Base-by-base conservation (phyloP, 2,797 vertebrate species). In the Amniataba percoides region DNA sequence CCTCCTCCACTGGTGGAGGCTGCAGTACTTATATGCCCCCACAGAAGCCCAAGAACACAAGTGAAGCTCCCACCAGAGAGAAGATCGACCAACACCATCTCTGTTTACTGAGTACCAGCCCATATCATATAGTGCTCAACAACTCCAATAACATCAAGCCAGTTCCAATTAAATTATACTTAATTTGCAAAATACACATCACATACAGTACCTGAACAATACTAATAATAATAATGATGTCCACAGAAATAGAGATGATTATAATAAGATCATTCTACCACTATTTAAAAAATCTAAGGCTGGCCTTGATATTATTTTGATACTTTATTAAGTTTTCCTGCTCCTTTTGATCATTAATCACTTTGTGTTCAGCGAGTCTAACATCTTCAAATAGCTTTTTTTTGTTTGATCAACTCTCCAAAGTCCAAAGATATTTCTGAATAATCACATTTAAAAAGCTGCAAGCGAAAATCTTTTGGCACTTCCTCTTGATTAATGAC, bases 1-100 rank as follows among this genome's bases (percentile, higher is more conserved):
- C 34, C 42, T 53, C 59, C 74, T 69, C 55, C 78, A 74, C 49
- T 21, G 65, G 62, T 77, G 81, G 61, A 36, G 34, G n/a, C 62
- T 57, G 48, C 31, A 39, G 43, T 58, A 76, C 63, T 49, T 43
- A 51, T 2, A 55, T 27, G n/a, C 40, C 31, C 43, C 59, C 25
- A 5, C 8, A 43, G 66, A 71, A 15, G 57, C 52, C 70, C 52
- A 34, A 69, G 27, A 66, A 52, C 45, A 81, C 43, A 72, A 49
- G 53, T 36, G 19, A 52, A 52, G 36, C 43, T 49, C 56, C 49
- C 51, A 34, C 36, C 42, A 60, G 25, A 19, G 55, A 39, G 23
- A 11, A 19, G 31, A 36, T 63, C 61, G 45, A 65, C 55, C 7
- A 27, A 48, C 31, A 23, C 8, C 40, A 49, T 34, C 42, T 57